Evolutionary conservation across 2,888 invertebrate species (phyloP), one percentile per base, ranked within the genome.

Genomic region (Acanthococcus lagerstroemiae): DNA sequence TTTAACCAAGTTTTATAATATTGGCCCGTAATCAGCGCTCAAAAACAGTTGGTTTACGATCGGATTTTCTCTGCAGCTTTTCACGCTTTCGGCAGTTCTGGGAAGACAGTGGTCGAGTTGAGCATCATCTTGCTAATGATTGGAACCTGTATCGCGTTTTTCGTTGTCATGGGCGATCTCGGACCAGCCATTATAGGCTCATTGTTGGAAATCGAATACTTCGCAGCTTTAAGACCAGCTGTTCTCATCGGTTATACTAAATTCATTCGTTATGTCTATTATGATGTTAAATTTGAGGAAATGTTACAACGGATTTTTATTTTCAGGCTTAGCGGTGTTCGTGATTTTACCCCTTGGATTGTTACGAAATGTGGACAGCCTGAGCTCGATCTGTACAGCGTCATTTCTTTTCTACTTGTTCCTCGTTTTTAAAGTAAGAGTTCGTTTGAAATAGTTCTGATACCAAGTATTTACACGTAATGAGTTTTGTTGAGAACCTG

Each of bases 131-230:
- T 95, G 0, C 93, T 95, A 74, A 81, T 96, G 57, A 81, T 96
- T 76, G 96, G 96, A 9, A 94, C 95, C 0, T 90, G 94, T 72
- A 88, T 97, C 63, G 95, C 96, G 4, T 96, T 93, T 76, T 92
- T 94, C 76, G 95, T 97, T 19, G 93, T 97, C n/a, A 91, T 97
- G 70, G 97, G 97, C 1, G 97, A 97, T 76, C 80, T 97, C 54
- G 95, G 94, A 0, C 96, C 97, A 19, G 88, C 88, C 73, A 91
- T 96, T 67, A 80, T 94, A 19, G 83, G 88, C 0, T 89, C 92
- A 75, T 79, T 90, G 72, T 82, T 90, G 60, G 81, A 84, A 55
- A 79, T 88, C 27, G 83, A 84, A 72, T 84, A 84, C 67, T 65
- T 66, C 19, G 83, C 83, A 70, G 83, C 82, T 68, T 75, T 86